Base-by-base conservation (phyloP, 2,888 invertebrate genomes). In the Synanthedon tipuliformis region DNA sequence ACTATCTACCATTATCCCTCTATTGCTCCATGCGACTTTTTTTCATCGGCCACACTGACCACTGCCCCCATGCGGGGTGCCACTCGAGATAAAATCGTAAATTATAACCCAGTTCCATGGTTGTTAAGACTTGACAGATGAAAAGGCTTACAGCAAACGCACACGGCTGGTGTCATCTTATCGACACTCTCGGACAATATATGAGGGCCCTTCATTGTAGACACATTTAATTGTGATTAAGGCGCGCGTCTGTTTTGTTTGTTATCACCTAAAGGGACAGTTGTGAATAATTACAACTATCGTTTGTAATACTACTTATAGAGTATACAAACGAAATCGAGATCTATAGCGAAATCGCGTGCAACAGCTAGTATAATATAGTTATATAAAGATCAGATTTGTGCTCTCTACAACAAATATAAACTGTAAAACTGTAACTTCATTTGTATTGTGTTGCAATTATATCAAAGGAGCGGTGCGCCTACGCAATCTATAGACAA, bases 41-140 rank as follows among this genome's bases (percentile, higher is more conserved):
- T 82, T 84, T 81, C 74, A 70, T 66, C 69, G 71, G 71, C 73
- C 73, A 71, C 69, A 67, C 76, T 81, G 81, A 81, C 80, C 82
- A 70, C 76, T 80, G 78, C 86, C 86, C 86, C 83, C 79, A 85
- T 86, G 79, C 74, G 68, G 78, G 78, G 80, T 77, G 75, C 75
- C 75, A 64, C 65, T 54, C 66, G 75, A 83, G 86, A 87, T 87
- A 85, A 85, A 82, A 86, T 87, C 84, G 79, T 87, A 87, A 87
- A 87, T 87, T 86, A 87, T 83, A 84, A 83, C 84, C 86, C 86
- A 85, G 85, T 87, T 85, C 81, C 78, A 77, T 74, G 76, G 82
- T 73, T 82, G 84, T 85, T 84, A 82, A 77, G 71, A 75, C 74
- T 79, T 84, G 87, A 86, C 86, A 87, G 84, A 86, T 86, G 84